Evolutionary conservation across 2,888 invertebrate species (phyloP), one percentile per base, ranked within the genome.

Genomic region (Lasioglossum figueresi): DNA sequence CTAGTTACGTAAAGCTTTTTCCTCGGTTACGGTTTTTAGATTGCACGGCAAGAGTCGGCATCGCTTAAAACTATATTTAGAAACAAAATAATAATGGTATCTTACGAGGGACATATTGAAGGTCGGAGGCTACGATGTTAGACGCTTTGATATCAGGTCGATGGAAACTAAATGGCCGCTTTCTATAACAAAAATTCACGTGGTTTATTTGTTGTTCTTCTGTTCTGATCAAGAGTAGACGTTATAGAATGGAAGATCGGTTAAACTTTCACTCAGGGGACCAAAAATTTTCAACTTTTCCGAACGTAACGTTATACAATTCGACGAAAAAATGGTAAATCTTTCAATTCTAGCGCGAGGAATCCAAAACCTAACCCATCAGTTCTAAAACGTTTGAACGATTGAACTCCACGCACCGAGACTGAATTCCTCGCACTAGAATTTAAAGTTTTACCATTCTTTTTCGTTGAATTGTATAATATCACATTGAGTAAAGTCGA

Each of bases 21-120:
- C 68, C 37, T 68, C 68, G 23, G 37, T n/a, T 23, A 40, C n/a
- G 68, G 4, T n/a, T 68, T n/a, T 68, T 12, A n/a, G 37, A 68
- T 40, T 23, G 68, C 37, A 10, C 4, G 23, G 37, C 23, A 40
- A 16, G 5, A 2, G n/a, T 27, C 4, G 37, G 12, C n/a, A 23
- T 23, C 37, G 37, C 68, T 68, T 68, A 37, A 23, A 68, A 68
- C 68, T 68, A 68, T 68, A 68, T 68, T 68, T 68, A 68, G 37
- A 68, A 37, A 23, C 68, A 68, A 68, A 23, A 82, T 84, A 83
- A 87, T 68, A 68, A 68, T 68, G 23, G 34, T 68, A 40, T 68
- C 68, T 37, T 68, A 37, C 68, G 68, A 68, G 34, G 37, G 68
- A 68, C 68, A 68, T 68, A 66, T 66, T 66, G 66, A 19, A 66